A percentile compares a stretch with the other conserved stretches of the same genome.
Conservation (phyloP, 2,888 invertebrate species). For the Oligia fasciuncula region DNA sequence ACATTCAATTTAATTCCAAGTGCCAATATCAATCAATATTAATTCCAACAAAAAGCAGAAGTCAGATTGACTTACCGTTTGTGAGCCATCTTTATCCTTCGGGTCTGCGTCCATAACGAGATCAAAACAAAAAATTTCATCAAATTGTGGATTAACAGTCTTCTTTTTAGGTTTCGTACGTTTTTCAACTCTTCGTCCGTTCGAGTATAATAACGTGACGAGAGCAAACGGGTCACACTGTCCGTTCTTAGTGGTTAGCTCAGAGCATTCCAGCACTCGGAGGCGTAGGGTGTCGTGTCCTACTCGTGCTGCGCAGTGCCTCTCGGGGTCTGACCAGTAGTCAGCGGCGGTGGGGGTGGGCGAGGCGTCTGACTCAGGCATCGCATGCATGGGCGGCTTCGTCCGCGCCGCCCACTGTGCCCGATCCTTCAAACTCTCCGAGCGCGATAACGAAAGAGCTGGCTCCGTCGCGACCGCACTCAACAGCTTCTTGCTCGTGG, state of each 20-base stretch:
- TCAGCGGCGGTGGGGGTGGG: slow-evolving; percentile 87
- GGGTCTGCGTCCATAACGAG: slow-evolving; percentile 90
- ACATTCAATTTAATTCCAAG: neutral
- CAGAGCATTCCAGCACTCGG: slow-evolving; percentile 95
- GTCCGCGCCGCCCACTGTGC: slow-evolving; percentile 83
- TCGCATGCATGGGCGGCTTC: slow-evolving; percentile 86
- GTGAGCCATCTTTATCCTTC: slow-evolving; percentile 88
- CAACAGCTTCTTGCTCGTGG: slow-evolving; percentile 86
- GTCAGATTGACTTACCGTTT: slow-evolving; percentile 85
- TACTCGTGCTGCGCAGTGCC: slow-evolving; percentile 85
- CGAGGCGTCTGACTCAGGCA: slow-evolving; percentile 83
- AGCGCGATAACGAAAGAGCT: slow-evolving; percentile 83
- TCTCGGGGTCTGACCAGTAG: slow-evolving; percentile 88
- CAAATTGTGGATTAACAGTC: slow-evolving; percentile 96
- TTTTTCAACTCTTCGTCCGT: slow-evolving; percentile 94
- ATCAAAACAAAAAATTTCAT: slow-evolving; percentile 96
- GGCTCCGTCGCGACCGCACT: slow-evolving; percentile 84
- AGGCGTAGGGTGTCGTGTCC: slow-evolving; percentile 89
- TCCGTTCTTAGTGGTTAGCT: slow-evolving; percentile 96
- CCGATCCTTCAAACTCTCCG: slow-evolving; percentile 87
- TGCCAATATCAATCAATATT: no score
- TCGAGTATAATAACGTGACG: slow-evolving; percentile 94
- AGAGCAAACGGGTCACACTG: slow-evolving; percentile 97
- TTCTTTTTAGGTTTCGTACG: slow-evolving; percentile 97
- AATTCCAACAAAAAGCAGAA: neutral